Conservation (phyloP, 2,888 invertebrate species). For the Drosophila merina region DNA sequence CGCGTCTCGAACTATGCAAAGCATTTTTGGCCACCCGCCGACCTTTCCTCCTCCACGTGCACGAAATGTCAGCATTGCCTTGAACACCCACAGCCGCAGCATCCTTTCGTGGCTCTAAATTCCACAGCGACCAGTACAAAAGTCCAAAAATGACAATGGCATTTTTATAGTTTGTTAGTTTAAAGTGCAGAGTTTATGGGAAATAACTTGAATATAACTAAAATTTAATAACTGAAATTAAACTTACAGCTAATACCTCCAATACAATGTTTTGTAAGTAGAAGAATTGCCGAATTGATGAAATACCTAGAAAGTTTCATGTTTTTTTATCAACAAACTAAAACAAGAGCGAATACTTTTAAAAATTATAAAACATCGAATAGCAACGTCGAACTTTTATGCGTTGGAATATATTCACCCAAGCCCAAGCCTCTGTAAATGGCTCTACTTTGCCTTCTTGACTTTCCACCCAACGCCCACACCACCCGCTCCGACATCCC, state of each 20-base stretch:
- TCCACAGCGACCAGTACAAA: slow-evolving; percentile 22
- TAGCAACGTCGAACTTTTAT: background rate
- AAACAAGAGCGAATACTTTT: background rate
- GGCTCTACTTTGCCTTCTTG: slow-evolving; percentile 2
- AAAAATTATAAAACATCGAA: background rate
- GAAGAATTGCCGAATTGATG: too few species aligned
- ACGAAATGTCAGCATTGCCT: slow-evolving; percentile 56
- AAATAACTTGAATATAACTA: too few species aligned
- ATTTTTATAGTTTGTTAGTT: slow-evolving; percentile 34
- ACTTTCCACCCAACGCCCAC: background rate
- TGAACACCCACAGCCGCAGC: slow-evolving; percentile 23
- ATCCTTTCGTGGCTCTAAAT: slow-evolving; percentile 37
- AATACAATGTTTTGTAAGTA: too few species aligned
- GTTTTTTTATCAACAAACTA: background rate
- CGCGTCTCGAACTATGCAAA: slow-evolving; percentile 56
- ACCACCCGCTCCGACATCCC: background rate
- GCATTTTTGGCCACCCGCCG: slow-evolving; percentile 48
- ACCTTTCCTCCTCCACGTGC: slow-evolving; percentile 60
- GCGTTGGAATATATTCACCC: background rate
- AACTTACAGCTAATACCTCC: too few species aligned
- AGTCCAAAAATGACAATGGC: slow-evolving; percentile 18
- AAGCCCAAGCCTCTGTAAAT: background rate
- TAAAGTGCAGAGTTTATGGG: background rate
- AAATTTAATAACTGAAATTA: too few species aligned
- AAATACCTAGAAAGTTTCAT: too few species aligned